Conservation (phyloP, 1,140 invertebrate genomes). For the Hetaerina americana region DNA sequence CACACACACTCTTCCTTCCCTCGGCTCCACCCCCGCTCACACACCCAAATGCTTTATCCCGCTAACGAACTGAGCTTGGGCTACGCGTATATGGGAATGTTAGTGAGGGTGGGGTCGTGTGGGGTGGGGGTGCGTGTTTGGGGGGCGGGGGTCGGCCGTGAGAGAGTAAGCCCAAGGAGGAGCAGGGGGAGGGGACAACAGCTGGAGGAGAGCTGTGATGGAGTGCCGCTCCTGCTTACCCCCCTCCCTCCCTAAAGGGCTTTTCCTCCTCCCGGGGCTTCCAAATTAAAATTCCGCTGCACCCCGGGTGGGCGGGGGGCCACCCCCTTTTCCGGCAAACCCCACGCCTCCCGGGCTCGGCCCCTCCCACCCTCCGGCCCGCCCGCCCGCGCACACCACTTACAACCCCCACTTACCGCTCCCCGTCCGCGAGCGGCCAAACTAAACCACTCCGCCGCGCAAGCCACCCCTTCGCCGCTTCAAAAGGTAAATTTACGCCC, state of each 20-base stretch:
- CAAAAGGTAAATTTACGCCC: not conserved
- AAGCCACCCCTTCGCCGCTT: not conserved
- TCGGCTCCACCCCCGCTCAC: too few relatives aligned
- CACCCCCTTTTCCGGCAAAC: too few relatives aligned
- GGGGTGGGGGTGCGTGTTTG: not conserved
- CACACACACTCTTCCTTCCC: too few relatives aligned
- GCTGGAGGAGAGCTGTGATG: not conserved
- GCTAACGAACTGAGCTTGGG: not conserved
- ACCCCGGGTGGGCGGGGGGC: too few relatives aligned
- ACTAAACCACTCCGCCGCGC: not conserved
- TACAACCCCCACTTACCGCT: not conserved
- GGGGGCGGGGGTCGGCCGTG: not conserved
- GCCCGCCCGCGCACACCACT: too few relatives aligned
- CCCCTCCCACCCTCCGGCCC: too few relatives aligned
- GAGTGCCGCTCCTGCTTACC: too few relatives aligned
- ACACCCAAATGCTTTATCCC: not conserved
- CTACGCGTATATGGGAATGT: too few relatives aligned
- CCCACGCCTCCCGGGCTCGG: too few relatives aligned
- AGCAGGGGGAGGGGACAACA: not conserved
- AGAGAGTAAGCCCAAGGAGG: not conserved
- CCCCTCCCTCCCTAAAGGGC: not conserved
- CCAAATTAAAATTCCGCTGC: not conserved
- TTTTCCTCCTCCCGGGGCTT: too few relatives aligned
- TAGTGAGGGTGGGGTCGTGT: too few relatives aligned
- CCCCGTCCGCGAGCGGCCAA: not conserved